Evolutionary conservation across 2,888 invertebrate species (phyloP).

Genomic region (Drosophila ezoana): DNA sequence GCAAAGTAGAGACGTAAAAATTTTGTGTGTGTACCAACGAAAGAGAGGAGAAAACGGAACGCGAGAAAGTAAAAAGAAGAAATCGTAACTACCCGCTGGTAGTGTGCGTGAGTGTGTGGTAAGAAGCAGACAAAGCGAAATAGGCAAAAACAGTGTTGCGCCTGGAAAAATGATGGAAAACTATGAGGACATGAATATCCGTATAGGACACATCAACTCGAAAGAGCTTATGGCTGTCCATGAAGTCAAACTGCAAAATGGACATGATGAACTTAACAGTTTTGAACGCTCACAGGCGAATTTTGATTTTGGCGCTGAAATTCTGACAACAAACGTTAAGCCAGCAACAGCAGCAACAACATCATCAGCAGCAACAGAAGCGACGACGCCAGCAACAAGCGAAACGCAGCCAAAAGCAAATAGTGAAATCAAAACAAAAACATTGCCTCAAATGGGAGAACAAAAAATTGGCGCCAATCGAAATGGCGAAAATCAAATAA

Average conservation of each 20-base stretch:
- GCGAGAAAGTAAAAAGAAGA: conserved; percentile 68
- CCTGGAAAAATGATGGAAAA: conserved; percentile 80
- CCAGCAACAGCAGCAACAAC: conserved; percentile 38
- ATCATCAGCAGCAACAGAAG: conserved; percentile 24
- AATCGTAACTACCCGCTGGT: conserved; percentile 42
- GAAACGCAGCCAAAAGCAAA: conserved; percentile 68
- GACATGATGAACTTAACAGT: conserved; percentile 31
- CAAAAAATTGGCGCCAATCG: conserved; percentile 71
- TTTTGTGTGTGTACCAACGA: conserved; percentile 83
- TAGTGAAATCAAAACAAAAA: conserved; percentile 77
- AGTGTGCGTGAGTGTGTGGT: conserved; percentile 34
- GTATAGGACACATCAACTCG: conserved; percentile 62
- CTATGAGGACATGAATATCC: conserved; percentile 70
- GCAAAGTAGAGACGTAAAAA: conserved; percentile 75
- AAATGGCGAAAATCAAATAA: conserved; percentile 27
- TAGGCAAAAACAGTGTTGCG: conserved; percentile 53
- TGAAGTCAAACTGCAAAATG: conserved; percentile 44
- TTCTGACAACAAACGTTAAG: conserved; percentile 66
- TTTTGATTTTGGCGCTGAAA: conserved; percentile 83
- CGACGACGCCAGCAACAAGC: conserved; percentile 62
- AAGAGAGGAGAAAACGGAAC: conserved; percentile 73
- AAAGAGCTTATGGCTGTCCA: conserved; percentile 63
- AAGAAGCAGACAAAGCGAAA: conserved; percentile 56
- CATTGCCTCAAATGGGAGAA: conserved; percentile 69
- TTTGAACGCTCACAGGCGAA: conserved; percentile 50